phyloP scores from a whole-genome alignment of 92 coral and sea anemone genomes.

The Epizoanthus rinbou region DNA sequence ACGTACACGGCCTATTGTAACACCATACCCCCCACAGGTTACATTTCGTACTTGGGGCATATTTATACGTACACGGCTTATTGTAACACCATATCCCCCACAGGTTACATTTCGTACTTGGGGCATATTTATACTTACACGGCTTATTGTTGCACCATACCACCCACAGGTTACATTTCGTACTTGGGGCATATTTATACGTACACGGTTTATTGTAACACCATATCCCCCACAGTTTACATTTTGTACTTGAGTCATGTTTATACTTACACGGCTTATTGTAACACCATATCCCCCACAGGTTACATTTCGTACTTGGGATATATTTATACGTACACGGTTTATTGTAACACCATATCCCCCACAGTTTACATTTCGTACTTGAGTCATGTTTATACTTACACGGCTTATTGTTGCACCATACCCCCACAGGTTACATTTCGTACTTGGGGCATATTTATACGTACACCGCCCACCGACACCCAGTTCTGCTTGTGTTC shows the following conservation, averaged over 20 bases:
- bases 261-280: neutral
- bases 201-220: neutral
- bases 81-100: neutral
- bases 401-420: neutral
- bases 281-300: neutral
- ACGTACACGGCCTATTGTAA: neutral
- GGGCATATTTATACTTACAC: neutral
- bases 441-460: neutral
- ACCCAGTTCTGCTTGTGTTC: conserved; percentile 9
- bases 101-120: neutral
- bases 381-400: neutral
- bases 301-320: neutral
- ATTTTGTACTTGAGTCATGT: neutral
- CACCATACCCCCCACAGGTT: neutral
- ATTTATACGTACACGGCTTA: neutral
- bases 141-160: neutral
- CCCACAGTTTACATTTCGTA: neutral
- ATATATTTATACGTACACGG: conserved; percentile 10
- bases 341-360: neutral
- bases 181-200: neutral
- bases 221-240: neutral
- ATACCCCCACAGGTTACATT: neutral
- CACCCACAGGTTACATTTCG: neutral
- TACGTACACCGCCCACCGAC: conserved; percentile 14
- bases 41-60: neutral